Evolutionary conservation across 1,140 invertebrate species (phyloP).

Genomic region (Apolygus lucorum): DNA sequence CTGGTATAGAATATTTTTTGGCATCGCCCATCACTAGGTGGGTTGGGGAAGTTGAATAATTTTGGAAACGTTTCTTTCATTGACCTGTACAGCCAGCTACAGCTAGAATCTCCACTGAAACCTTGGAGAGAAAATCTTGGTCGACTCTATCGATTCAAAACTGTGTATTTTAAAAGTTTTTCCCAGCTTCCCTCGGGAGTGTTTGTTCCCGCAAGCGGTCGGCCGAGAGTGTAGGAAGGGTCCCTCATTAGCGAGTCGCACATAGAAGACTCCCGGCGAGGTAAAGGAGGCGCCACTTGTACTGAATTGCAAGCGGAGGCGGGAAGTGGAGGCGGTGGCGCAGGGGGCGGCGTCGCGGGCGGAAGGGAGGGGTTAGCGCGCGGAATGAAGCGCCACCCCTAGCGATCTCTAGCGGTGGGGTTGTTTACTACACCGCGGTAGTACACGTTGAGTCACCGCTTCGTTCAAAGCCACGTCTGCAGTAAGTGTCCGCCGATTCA

Average conservation of each 20-base stretch:
- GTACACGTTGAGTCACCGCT: conserved; percentile 13
- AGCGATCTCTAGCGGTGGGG: conserved; percentile 7
- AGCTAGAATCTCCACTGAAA: too few species aligned
- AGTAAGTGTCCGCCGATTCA: neutral
- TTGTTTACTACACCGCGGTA: conserved; percentile 1
- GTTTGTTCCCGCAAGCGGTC: too few species aligned
- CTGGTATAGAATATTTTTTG: too few species aligned
- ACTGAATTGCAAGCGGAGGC: neutral
- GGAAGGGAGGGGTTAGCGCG: conserved; percentile 4
- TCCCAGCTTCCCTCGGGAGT: too few species aligned
- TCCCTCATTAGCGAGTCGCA: neutral
- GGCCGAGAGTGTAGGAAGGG: too few species aligned
- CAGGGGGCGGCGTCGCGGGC: neutral
- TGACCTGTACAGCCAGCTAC: too few species aligned
- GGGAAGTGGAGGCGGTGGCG: neutral
- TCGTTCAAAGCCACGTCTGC: neutral
- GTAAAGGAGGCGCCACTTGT: neutral
- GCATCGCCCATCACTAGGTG: too few species aligned
- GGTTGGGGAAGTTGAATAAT: too few species aligned
- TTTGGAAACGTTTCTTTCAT: too few species aligned
- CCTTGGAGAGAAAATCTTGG: too few species aligned
- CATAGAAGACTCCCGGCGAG: neutral
- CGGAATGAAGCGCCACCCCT: conserved; percentile 6
- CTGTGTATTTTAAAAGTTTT: too few species aligned
- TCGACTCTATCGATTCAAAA: too few species aligned